These are phyloP conservation scores for Thermophis baileyi DNA, from an alignment of 2,113 vertebrate genomes.

Conservation along the genomic window DNA sequence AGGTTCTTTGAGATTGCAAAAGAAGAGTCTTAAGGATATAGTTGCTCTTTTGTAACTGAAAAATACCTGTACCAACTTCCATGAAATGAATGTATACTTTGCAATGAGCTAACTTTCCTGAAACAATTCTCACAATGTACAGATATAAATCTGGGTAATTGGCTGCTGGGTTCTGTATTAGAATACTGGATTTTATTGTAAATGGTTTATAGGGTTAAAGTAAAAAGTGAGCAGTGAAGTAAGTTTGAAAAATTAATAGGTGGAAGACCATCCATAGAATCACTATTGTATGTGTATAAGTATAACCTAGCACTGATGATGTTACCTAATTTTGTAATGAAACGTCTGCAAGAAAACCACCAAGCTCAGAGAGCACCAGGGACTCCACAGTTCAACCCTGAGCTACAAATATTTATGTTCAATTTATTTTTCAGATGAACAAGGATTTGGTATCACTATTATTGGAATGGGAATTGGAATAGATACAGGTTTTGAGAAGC, in stretches of 20 bases:
- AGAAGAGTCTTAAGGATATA: not conserved
- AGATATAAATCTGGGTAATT: not conserved
- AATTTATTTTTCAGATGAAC: conserved; percentile 80
- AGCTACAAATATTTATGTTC: not conserved
- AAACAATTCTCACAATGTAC: not conserved
- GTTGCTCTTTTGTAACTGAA: not conserved
- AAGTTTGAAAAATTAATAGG: not conserved
- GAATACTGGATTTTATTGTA: not conserved
- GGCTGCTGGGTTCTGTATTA: not conserved
- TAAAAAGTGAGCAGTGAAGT: not conserved
- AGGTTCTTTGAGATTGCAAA: not conserved
- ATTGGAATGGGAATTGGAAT: conserved; percentile 99
- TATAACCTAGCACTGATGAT: not conserved
- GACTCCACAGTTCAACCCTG: not conserved
- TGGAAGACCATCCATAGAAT: not conserved
- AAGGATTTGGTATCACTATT: conserved; percentile 96
- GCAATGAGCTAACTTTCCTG: not conserved
- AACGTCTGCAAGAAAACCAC: not conserved
- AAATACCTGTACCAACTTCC: not conserved
- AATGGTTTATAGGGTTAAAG: not conserved
- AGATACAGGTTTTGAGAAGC: conserved; percentile 94
- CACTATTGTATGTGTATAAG: not conserved
- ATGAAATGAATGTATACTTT: not conserved
- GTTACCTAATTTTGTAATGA: not conserved
- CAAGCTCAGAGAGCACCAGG: not conserved